Percentiles rank a stretch among this genome's conserved stretches.
phyloP scores from a whole-genome alignment of 2,113 vertebrate species.

The Pachycephala philippinensis region DNA sequence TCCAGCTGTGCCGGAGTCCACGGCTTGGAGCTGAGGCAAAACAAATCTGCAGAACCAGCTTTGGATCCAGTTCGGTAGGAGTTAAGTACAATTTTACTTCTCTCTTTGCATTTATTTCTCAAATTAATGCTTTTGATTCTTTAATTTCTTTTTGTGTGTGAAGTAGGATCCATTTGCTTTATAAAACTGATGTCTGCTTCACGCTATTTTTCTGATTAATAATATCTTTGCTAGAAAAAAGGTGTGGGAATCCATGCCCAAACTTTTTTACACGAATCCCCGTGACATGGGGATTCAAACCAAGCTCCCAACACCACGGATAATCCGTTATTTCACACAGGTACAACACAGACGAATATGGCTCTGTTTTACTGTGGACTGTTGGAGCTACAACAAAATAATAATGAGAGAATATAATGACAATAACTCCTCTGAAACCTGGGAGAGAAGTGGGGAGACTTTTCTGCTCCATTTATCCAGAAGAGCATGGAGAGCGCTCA shows the following conservation, averaged over 20 bases:
- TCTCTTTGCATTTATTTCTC: not conserved
- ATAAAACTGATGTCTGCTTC: not conserved
- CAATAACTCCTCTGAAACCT: not conserved
- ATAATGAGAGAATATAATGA: not conserved
- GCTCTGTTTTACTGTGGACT: not conserved
- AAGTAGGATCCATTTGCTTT: not conserved
- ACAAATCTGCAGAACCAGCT: not conserved
- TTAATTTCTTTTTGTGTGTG: not conserved
- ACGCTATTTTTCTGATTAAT: not conserved
- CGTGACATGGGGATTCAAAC: not conserved
- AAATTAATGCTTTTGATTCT: not conserved
- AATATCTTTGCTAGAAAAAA: not conserved
- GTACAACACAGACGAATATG: not conserved
- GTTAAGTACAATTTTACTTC: not conserved
- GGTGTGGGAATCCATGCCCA: not conserved
- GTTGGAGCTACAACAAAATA: not conserved
- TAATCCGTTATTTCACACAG: not conserved
- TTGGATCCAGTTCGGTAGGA: not conserved
- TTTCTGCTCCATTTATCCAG: constrained; percentile 44
- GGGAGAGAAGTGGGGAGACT: not conserved
- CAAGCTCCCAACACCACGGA: not conserved
- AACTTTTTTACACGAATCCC: not conserved
- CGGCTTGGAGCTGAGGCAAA: not conserved
- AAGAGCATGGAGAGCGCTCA: not conserved
- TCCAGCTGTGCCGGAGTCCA: rapidly evolving